These are phyloP conservation scores for Steinernema khuongi DNA, from an alignment of 1,140 invertebrate genomes.

Conservation along the genomic window DNA sequence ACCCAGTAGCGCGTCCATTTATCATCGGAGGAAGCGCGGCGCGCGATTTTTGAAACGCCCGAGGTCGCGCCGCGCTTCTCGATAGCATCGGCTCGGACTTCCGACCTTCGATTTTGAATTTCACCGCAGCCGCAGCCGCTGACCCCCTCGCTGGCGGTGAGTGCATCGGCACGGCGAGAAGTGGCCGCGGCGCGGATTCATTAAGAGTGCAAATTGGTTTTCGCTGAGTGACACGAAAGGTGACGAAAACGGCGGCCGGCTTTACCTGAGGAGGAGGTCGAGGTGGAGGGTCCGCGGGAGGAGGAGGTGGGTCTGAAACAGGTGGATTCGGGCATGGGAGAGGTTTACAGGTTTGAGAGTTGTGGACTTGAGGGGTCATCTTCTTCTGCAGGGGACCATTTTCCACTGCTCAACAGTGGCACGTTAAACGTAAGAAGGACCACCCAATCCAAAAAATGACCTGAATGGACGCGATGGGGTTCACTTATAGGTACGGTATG, in stretches of 20 bases:
- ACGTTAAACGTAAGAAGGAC: too few species aligned
- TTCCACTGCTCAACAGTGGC: too few species aligned
- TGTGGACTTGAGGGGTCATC: too few species aligned
- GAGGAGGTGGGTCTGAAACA: too few species aligned
- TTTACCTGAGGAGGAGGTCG: background rate
- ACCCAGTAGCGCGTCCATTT: background rate
- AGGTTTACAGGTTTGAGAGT: too few species aligned
- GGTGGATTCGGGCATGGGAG: too few species aligned
- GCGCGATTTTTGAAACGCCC: constrained; percentile 2
- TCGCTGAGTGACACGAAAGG: constrained; percentile 9
- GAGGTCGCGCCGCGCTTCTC: constrained; percentile 9
- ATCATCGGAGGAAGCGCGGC: background rate
- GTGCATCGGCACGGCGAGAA: background rate
- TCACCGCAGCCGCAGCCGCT: too few species aligned
- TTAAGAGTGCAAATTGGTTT: constrained; percentile 17
- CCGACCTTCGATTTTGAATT: constrained; percentile 16
- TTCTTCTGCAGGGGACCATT: too few species aligned
- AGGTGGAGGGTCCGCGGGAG: too few species aligned
- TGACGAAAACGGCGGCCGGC: background rate
- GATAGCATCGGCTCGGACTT: constrained; percentile 8
- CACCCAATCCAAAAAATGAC: too few species aligned
- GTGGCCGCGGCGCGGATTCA: constrained; percentile 1
- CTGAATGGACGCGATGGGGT: too few species aligned
- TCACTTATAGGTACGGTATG: too few species aligned
- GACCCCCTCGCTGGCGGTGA: background rate